Evolutionary conservation across 1,140 invertebrate genomes (phyloP).

Genomic region (Mycetomoellerius zeteki): DNA sequence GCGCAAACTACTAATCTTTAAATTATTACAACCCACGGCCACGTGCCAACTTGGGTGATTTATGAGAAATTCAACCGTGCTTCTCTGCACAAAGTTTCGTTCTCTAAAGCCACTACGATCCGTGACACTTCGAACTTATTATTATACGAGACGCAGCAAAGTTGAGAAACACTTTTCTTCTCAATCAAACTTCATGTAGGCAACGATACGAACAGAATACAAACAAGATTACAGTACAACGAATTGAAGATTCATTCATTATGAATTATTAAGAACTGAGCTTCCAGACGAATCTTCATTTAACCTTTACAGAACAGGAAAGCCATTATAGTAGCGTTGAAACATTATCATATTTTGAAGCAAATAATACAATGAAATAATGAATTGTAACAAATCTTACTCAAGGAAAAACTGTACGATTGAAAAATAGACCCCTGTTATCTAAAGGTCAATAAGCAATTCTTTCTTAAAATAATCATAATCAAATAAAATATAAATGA

Average conservation of each 20-base stretch:
- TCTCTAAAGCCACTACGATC: neutral
- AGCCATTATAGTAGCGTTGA: too few relatives aligned
- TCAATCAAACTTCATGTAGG: neutral
- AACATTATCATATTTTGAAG: too few relatives aligned
- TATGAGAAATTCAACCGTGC: neutral
- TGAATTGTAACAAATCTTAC: too few relatives aligned
- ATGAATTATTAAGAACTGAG: neutral
- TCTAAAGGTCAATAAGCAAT: neutral
- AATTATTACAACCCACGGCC: constrained; percentile 22
- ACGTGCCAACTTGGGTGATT: neutral
- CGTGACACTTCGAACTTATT: neutral
- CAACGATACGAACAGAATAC: neutral
- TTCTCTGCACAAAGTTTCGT: neutral
- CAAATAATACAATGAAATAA: too few relatives aligned
- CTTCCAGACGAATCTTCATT: neutral
- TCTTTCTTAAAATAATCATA: neutral
- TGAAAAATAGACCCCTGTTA: too few relatives aligned
- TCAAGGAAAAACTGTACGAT: too few relatives aligned
- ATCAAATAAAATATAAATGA: neutral
- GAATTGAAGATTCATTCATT: neutral
- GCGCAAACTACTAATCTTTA: constrained; percentile 1
- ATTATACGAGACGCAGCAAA: neutral
- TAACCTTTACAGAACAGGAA: neutral
- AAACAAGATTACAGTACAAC: neutral
- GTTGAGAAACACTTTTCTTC: neutral